Evolutionary conservation across 1,140 invertebrate species (phyloP), one percentile per base, ranked within the genome.

Genomic region (Heliconius congener): DNA sequence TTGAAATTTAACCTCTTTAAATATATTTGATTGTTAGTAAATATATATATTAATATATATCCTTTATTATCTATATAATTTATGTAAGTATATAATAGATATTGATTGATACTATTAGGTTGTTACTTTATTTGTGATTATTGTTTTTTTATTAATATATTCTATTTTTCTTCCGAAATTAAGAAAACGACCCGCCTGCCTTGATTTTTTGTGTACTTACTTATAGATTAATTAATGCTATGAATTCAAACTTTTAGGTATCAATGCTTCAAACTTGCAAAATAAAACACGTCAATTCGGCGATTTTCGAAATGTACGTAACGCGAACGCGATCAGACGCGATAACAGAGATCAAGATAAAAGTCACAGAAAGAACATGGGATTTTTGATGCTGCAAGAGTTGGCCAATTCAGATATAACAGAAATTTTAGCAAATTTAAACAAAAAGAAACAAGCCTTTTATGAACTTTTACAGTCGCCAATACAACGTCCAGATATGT

Each of bases 351-450:
- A 66, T 27, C 9, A n/a, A 66, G 23, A 72, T 39, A 30, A 42
- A 27, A 6, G 9, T 19, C 42, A 55, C 34, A 37, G 2, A 1
- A 77, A 77, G 27, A 72, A 1, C 3, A 80, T 80, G 71, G 71
- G 79, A 37, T 80, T 76, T 80, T 66, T 76, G n/a, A 76, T 42
- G 4, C 77, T 91, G 57, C 74, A 89, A 81, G 80, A 84, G 30
- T 83, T 90, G n/a, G 83, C 86, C n/a, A 70, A 80, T 27, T 75
- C 83, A 2, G 85, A 90, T 1, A 83, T 77, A 18, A 84, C 83
- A 27, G 87, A 91, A 30, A 86, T 91, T n/a, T 80, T 93, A 50
- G n/a, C 81, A 13, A 85, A 86, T 76, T 74, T 92, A 23, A 89
- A 88, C n/a, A 72, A 84, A 46, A 86, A 86, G 46, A 88, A 81